These are phyloP conservation scores for Peromyscus polionotus DNA, from an alignment of 2,113 vertebrate species.

Conservation along the genomic window DNA sequence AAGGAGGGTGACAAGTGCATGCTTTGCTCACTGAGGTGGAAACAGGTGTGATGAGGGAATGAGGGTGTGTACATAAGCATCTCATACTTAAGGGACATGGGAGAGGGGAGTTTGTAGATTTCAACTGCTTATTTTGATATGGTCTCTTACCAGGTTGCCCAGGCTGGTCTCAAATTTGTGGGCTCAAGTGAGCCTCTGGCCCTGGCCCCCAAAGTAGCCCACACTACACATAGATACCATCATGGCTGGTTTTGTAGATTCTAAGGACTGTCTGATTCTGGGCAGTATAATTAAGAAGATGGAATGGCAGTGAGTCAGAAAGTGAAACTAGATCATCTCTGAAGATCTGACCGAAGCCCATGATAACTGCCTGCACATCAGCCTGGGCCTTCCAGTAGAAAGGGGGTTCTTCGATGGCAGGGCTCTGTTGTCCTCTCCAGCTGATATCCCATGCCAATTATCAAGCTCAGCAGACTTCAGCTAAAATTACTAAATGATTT, in stretches of 20 bases:
- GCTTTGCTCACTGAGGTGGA: background rate
- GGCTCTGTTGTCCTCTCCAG: background rate
- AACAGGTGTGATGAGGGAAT: background rate
- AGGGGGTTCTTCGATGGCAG: background rate
- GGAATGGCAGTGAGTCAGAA: background rate
- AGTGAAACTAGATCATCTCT: background rate
- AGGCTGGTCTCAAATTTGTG: background rate
- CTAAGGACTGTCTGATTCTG: background rate
- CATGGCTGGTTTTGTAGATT: background rate
- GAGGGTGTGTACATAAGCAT: background rate
- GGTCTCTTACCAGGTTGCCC: background rate
- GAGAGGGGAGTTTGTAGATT: background rate
- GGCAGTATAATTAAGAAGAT: background rate
- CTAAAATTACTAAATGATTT: constrained; percentile 39
- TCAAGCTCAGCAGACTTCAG: background rate
- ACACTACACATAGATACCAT: background rate
- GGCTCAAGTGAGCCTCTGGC: background rate
- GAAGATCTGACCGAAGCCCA: background rate
- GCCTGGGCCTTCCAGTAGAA: background rate
- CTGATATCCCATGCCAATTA: background rate
- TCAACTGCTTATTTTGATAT: background rate
- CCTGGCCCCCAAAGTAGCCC: background rate
- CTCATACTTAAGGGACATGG: fast-evolving
- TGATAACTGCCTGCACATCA: background rate
- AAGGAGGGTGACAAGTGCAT: background rate